Evolutionary conservation across 2,113 vertebrate species (phyloP).

Genomic region (western clawed frog (Xenopus tropicalis)): DNA sequence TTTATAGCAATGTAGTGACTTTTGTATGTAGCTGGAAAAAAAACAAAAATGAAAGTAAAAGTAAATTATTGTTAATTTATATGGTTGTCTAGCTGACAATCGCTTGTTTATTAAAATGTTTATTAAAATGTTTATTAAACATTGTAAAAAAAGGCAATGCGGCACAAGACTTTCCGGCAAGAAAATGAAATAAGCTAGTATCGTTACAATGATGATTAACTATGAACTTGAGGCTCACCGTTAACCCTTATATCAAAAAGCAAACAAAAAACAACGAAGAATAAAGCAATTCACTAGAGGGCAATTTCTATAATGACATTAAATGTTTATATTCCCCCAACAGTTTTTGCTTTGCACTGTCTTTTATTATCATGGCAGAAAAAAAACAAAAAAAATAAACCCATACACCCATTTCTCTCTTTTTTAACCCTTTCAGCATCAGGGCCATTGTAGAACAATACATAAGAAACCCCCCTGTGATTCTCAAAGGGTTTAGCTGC

Average conservation of each 20-base stretch:
- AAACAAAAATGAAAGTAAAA: slow-evolving; percentile 27
- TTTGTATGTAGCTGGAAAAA: slow-evolving; percentile 58
- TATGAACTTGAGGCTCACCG: slow-evolving; percentile 71
- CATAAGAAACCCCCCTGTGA: not conserved
- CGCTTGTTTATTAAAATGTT: slow-evolving; percentile 51
- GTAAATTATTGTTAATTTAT: slow-evolving; percentile 61
- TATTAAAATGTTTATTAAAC: too few species aligned
- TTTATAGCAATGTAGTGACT: slow-evolving; percentile 54
- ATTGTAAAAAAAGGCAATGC: slow-evolving; percentile 64
- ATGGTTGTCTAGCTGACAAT: slow-evolving; percentile 75
- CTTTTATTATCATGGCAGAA: slow-evolving; percentile 73
- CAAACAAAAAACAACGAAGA: slow-evolving; percentile 33
- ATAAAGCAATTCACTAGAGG: slow-evolving; percentile 48
- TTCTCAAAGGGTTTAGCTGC: slow-evolving; percentile 63
- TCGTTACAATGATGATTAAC: slow-evolving; percentile 77
- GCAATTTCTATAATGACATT: slow-evolving; percentile 64
- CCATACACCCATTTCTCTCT: slow-evolving; percentile 67
- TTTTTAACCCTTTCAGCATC: slow-evolving; percentile 42
- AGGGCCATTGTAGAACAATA: not conserved
- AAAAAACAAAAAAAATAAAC: slow-evolving; percentile 24
- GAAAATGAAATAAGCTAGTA: slow-evolving; percentile 74
- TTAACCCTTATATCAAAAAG: slow-evolving; percentile 59
- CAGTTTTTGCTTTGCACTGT: slow-evolving; percentile 73
- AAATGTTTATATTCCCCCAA: slow-evolving; percentile 74
- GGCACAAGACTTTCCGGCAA: slow-evolving; percentile 68